Conservation (phyloP, 2,113 vertebrate genomes). For the Tonatia bakeri region DNA sequence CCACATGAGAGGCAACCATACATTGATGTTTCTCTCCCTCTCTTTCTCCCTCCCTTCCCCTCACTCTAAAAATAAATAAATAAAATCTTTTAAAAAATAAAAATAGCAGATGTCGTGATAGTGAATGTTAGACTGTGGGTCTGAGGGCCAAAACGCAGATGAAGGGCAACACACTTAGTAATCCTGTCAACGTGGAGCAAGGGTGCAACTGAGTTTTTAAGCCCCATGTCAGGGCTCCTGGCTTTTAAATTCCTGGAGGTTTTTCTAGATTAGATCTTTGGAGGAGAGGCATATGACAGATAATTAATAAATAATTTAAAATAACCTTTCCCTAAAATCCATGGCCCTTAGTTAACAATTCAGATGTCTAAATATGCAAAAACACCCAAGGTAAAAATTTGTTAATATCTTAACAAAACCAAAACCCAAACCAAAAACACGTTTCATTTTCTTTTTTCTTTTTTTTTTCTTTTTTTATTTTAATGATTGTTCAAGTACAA, state of each 20-base stretch:
- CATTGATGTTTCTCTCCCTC: too few species aligned
- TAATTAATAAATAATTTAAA: background rate
- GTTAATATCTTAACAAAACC: background rate
- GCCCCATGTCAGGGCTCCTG: accelerated
- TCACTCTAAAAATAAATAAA: too few species aligned
- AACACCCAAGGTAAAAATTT: background rate
- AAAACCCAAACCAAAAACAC: too few species aligned
- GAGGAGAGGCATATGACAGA: background rate
- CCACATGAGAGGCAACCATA: too few species aligned
- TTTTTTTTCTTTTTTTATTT: too few species aligned
- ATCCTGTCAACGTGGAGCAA: background rate
- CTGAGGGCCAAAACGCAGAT: background rate
- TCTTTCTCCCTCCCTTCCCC: too few species aligned
- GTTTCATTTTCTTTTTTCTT: too few species aligned
- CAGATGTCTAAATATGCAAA: background rate
- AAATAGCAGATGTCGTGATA: background rate
- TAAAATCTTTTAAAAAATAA: too few species aligned
- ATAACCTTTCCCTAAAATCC: background rate
- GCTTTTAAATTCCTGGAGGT: background rate
- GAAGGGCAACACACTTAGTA: background rate
- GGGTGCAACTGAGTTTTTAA: background rate
- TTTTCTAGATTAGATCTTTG: background rate
- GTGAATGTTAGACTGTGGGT: background rate
- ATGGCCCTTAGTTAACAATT: background rate
- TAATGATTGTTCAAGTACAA: too few species aligned